A percentile compares a stretch with the other conserved stretches of the same genome.
phyloP scores from a whole-genome alignment of 2,888 invertebrate species.

The Lagria hirta region DNA sequence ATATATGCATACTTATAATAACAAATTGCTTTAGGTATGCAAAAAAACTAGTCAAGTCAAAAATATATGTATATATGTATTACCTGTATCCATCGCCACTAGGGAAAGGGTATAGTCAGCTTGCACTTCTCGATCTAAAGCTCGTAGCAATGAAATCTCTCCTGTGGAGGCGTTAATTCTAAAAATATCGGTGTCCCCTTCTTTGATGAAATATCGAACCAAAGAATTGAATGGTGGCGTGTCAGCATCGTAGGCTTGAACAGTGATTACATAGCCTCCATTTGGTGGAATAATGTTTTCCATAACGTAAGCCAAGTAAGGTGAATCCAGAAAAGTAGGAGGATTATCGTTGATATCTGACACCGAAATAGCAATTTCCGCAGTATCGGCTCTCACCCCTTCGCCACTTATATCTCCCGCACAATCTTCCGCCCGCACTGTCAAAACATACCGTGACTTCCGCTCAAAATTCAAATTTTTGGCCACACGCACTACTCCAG shows the following conservation, averaged over 20 bases:
- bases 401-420: constrained; percentile 66
- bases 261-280: constrained; percentile 77
- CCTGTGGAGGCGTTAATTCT: constrained; percentile 90
- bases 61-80: too few species aligned
- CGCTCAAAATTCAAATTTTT: constrained; percentile 93
- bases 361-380: constrained; percentile 79
- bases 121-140: constrained; percentile 82
- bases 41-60: too few species aligned
- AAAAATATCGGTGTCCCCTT: constrained; percentile 89
- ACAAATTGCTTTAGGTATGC: too few species aligned
- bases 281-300: constrained; percentile 85
- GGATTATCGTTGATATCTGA: constrained; percentile 93
- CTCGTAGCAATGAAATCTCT: constrained; percentile 79
- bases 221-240: constrained; percentile 87
- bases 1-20: constrained; percentile 22
- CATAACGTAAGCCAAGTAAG: constrained; percentile 90
- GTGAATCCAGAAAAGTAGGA: constrained; percentile 92
- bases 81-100: constrained; percentile 93
- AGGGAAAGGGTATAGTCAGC: constrained; percentile 82
- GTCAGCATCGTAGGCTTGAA: constrained; percentile 88
- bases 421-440: constrained; percentile 86
- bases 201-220: constrained; percentile 90
- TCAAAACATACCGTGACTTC: constrained; percentile 79
- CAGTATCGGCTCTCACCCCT: constrained; percentile 69
- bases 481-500: constrained; percentile 86